Percentiles rank a stretch among this genome's conserved stretches.
These are phyloP conservation scores for Silurus lanzhouensis DNA, from an alignment of 2,797 vertebrate genomes.

Conservation along the genomic window DNA sequence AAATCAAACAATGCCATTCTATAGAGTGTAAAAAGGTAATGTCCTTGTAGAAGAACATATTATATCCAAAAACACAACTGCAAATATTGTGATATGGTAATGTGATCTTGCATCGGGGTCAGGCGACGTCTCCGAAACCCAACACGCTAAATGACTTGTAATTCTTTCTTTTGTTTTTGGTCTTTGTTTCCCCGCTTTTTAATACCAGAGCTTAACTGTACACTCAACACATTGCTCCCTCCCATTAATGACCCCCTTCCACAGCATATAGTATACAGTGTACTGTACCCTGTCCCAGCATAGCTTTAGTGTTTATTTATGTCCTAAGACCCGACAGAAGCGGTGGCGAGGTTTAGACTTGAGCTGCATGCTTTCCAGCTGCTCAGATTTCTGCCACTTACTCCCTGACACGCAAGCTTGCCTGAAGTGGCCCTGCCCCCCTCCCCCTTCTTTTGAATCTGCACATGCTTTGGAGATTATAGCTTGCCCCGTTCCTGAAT, in stretches of 20 bases:
- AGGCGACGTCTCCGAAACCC: neutral
- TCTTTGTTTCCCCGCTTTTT: neutral
- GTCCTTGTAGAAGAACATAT: neutral
- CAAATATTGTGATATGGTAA: neutral
- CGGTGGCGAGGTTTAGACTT: conserved; percentile 15
- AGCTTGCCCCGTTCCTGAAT: conserved; percentile 34
- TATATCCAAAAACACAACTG: neutral
- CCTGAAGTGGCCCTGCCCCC: conserved; percentile 22
- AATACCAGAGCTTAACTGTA: neutral
- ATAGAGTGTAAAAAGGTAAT: neutral
- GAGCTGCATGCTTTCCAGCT: conserved; percentile 40
- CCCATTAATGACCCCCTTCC: neutral
- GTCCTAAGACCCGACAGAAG: conserved; percentile 16
- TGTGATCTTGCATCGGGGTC: neutral
- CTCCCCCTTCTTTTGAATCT: conserved; percentile 13
- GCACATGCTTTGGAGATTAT: conserved; percentile 48
- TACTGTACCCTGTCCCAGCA: conserved; percentile 30
- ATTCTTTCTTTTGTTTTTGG: neutral
- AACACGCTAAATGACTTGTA: neutral
- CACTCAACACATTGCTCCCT: conserved; percentile 3
- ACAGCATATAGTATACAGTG: conserved; percentile 8
- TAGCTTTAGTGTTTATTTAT: conserved; percentile 42
- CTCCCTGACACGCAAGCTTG: conserved; percentile 34
- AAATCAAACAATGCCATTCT: no score
- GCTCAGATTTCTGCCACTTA: conserved; percentile 45